Evolutionary conservation across 1,140 invertebrate genomes (phyloP), one percentile per base, ranked within the genome.

Genomic region (Amphibalanus amphitrite): DNA sequence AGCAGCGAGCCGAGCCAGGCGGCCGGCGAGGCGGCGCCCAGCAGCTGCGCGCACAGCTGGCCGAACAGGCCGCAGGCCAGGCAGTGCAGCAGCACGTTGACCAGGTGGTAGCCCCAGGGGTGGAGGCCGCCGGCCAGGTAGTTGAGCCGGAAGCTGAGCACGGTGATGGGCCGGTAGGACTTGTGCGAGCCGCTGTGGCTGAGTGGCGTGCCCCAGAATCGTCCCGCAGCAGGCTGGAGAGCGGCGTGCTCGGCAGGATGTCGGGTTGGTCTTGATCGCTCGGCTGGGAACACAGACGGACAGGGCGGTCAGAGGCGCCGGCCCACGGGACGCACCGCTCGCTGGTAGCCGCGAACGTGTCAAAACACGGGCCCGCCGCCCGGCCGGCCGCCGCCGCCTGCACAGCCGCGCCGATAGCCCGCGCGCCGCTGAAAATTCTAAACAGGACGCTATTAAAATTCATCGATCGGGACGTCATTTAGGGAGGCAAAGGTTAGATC

Each of bases 131-230:
- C 83, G 0, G 86, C 70, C 76, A 83, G 79, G 76, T 85, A 87
- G 75, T 88, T 86, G 69, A 86, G 78, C 77, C 89, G 90, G 79
- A 89, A 93, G 15, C 87, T 85, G 69, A 92, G 77, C 69, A 89
- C 84, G 15, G 91, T 94, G 0, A 96, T 77, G 28, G 93, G 93
- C 70, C 93, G 83, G 77, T 93, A 96, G 0, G 92, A 95, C 79
- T 94, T 94, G 77, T 96, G 93, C 76, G 91, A 93, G 67, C 85
- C 81, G 74, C 87, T 87, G 74, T 87, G 86, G 69, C 85, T 85
- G 59, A 97, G 84, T 75, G 87, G 85, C n/a, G 86, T 89, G 3
- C 92, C 93, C 93, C 93, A 95, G 81, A 94, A 95, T 95, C 93
- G 82, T 93, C 86, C 30, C 80, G 80, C 76, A 94, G 91, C 28